phyloP scores from a whole-genome alignment of 2,113 vertebrate species.

The Pelobates fuscus region DNA sequence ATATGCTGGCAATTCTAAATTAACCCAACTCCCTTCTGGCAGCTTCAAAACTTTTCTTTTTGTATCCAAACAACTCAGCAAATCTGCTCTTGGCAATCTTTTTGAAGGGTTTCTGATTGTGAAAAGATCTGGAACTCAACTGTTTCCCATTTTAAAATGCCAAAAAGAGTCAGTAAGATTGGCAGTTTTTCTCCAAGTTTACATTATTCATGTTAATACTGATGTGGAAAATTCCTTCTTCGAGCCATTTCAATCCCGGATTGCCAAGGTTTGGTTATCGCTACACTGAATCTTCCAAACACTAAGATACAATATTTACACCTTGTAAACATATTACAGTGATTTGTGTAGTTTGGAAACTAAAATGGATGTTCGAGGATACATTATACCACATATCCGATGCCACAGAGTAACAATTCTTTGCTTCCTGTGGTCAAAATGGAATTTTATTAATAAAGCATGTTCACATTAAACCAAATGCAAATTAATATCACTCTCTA shows the following conservation, averaged over 20 bases:
- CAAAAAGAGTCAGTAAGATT: slow-evolving; percentile 38
- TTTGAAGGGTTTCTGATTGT: slow-evolving; percentile 17
- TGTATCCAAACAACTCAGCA: slow-evolving; percentile 5
- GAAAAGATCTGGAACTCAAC: slow-evolving; percentile 21
- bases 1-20: too few species aligned
- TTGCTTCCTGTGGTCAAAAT: not conserved
- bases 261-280: slow-evolving; percentile 5
- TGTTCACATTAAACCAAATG: not conserved
- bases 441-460: not conserved
- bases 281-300: not conserved
- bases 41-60: slow-evolving; percentile 38
- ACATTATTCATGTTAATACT: not conserved
- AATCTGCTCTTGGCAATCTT: slow-evolving; percentile 26
- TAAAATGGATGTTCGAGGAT: not conserved
- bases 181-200: slow-evolving; percentile 11
- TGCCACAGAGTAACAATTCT: not conserved
- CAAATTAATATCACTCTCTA: not conserved
- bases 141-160: slow-evolving; percentile 31
- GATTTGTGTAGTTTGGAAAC: slow-evolving; percentile 6
- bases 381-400: not conserved
- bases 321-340: slow-evolving; percentile 18
- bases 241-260: not conserved
- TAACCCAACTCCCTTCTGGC: slow-evolving; percentile 4
- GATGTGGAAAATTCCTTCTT: not conserved
- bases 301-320: not conserved